These are phyloP conservation scores for Clarias batrachus DNA, from an alignment of 2,113 vertebrate genomes.

Conservation along the genomic window DNA sequence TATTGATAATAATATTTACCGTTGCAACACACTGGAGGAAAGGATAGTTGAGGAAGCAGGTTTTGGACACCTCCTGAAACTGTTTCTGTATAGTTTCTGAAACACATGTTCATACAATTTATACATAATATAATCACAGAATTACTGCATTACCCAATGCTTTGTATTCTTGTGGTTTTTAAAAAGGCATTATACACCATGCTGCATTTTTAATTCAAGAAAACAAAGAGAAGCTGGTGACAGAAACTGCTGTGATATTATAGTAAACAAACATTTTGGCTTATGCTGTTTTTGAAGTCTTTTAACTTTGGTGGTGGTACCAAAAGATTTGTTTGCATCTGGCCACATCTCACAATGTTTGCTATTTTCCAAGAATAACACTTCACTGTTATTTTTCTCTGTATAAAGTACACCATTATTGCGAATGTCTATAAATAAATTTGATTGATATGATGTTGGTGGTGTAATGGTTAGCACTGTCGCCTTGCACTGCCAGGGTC, in stretches of 20 bases:
- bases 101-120: no score
- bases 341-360: neutral
- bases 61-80: neutral
- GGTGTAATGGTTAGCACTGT: no score
- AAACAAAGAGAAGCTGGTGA: neutral
- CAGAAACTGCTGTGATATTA: neutral
- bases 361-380: neutral
- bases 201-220: neutral
- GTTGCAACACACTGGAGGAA: conserved; percentile 37
- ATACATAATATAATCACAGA: no score
- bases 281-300: neutral
- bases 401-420: no score
- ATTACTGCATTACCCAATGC: neutral
- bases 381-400: neutral
- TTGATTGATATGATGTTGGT: neutral
- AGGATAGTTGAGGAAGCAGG: conserved; percentile 44
- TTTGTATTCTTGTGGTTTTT: neutral
- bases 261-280: neutral
- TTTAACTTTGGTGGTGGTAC: neutral
- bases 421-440: neutral
- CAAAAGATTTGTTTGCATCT: neutral
- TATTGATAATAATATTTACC: conserved; percentile 31
- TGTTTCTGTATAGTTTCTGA: conserved; percentile 43
- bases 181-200: neutral
- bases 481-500: no score